Base-by-base conservation (phyloP, 2,888 invertebrate species). In the Pediacus dermestoides region DNA sequence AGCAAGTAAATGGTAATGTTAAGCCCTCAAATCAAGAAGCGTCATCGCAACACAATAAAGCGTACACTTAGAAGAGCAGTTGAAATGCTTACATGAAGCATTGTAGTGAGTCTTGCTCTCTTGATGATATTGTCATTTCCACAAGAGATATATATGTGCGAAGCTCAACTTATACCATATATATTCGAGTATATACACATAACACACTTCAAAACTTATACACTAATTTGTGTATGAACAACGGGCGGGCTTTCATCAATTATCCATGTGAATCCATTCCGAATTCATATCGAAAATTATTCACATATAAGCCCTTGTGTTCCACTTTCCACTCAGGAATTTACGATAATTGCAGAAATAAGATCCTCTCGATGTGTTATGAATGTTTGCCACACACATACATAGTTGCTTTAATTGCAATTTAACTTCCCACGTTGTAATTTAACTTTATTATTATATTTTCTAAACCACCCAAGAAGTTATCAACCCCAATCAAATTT, bases 301-400 rank as follows among this genome's bases (percentile, higher is more conserved):
- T 49, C 53, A 50, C 51, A 52, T 52, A 44, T 23, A 23, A 4
- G 46, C 46, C 46, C 48, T 53, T 53, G 51, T 53, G 21, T 18
- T 18, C 51, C 53, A 44, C 42, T 51, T 18, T 49, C 39, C 35
- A 35, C 41, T 30, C 39, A 38, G 52, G 46, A 53, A 53, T 55
- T 51, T 48, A 40, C 48, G 46, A 54, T 52, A 51, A 55, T 55
- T 53, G 50, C 51, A 52, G 54, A 48, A 53, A 53, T 53, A 51
- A 49, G 50, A 48, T 50, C 49, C 48, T 49, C n/a, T n/a, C 45
- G 48, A 55, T 52, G 53, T 52, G 53, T 55, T 53, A 51, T 53
- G 53, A 53, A 53, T 52, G 52, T 51, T 52, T 44, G 48, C 44
- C 21, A 18, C 21, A 18, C 21, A 18, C 21, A 18, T 39, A 32